Evolutionary conservation across 2,113 vertebrate genomes (phyloP).

Genomic region (Coracopsis vasa): DNA sequence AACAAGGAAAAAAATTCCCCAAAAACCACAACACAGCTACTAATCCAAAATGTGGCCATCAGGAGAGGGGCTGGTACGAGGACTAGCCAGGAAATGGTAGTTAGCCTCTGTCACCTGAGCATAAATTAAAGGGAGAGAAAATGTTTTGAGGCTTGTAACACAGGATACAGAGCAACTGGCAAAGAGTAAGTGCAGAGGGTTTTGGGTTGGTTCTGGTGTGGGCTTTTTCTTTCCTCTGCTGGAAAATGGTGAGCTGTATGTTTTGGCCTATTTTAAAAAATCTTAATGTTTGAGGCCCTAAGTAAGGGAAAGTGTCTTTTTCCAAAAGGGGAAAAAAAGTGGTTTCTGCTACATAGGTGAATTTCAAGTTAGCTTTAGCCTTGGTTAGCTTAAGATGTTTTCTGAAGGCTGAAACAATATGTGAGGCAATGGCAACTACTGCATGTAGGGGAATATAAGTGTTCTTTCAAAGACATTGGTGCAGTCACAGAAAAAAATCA

Average conservation of each 20-base stretch:
- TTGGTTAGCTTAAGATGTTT: not conserved
- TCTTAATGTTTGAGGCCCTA: not conserved
- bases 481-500: not conserved
- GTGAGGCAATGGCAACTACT: not conserved
- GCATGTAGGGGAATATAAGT: not conserved
- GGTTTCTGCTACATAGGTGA: not conserved
- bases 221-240: not conserved
- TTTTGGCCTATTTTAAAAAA: conserved; percentile 22
- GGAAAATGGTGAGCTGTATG: not conserved
- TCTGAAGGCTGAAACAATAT: not conserved
- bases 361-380: not conserved
- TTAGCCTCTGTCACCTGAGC: not conserved
- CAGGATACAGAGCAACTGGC: not conserved
- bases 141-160: not conserved
- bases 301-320: not conserved
- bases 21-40: not conserved
- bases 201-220: not conserved
- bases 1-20: not conserved
- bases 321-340: not conserved
- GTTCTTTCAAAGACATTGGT: not conserved
- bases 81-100: not conserved
- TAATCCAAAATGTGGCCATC: not conserved
- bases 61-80: not conserved
- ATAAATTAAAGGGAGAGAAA: not conserved
- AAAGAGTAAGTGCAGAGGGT: not conserved